Evolutionary conservation across 2,888 invertebrate species (phyloP), one percentile per base, ranked within the genome.

Genomic region (Neoscelio sp.): DNA sequence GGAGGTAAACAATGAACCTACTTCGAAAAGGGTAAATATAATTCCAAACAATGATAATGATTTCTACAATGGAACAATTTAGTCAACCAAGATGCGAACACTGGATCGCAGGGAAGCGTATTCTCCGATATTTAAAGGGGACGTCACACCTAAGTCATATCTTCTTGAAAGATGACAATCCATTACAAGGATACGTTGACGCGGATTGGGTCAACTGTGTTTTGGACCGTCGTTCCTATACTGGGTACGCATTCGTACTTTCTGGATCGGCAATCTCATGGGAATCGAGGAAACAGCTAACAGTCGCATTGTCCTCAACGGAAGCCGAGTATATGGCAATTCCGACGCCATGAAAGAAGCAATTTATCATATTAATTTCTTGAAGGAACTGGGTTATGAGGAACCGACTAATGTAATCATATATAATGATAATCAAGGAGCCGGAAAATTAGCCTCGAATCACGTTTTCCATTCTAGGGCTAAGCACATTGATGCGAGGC

Each of bases 121-220:
- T 54, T 1, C 35, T 54, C 1, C n/a, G 52, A 20, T 54, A 54
- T 10, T 28, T 54, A 2, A n/a, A 35, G 6, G 35, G 35, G 1
- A 54, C 35, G 1, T 2, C 10, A 4, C 1, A 18, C n/a, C 13
- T 38, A 13, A 10, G 38, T 12, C 13, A 8, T 7, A n/a, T 28
- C 28, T 28, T 28, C 28, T 28, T 7, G 7, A 28, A 28, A 28
- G 33, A 10, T 12, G 10, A 33, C 33, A 10, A 4, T 33, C 33
- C 33, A 33, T 10, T 33, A 12, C 33, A 33, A n/a, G 83, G 81
- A 2, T 87, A 48, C 46, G 75, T 75, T 6, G 87, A 87, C 76
- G 78, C 85, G 0, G 87, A 85, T 52, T 82, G 77, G 71, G 83
- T 68, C 1, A 77, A 48, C 2, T 82, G 81, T 17, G 50, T 17